Conservation (phyloP, 2,113 vertebrate species). For the Colistium nudipinnis region DNA sequence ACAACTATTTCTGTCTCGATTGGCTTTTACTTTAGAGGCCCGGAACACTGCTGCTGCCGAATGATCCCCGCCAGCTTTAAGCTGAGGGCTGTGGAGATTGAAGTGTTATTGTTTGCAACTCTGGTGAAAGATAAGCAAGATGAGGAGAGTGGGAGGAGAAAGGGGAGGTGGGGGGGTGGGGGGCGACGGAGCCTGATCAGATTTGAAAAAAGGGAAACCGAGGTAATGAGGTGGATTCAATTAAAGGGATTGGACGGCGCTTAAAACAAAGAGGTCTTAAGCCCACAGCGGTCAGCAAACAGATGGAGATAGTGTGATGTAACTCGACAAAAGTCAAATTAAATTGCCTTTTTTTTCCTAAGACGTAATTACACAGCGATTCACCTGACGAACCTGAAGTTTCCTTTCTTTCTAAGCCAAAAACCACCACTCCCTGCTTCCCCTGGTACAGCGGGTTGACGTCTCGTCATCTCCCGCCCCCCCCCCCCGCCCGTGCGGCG, state of each 20-base stretch:
- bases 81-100: slow-evolving; percentile 19
- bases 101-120: slow-evolving; percentile 28
- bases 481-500: slow-evolving; percentile 6
- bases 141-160: slow-evolving; percentile 36
- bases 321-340: slow-evolving; percentile 30
- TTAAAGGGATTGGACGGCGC: slow-evolving; percentile 45
- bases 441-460: slow-evolving; percentile 55
- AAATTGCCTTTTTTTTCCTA: background rate
- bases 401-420: slow-evolving; percentile 21
- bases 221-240: slow-evolving; percentile 60
- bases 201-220: slow-evolving; percentile 44
- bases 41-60: background rate
- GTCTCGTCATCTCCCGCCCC: slow-evolving; percentile 48
- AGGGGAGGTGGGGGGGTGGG: no score
- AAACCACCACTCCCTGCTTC: slow-evolving; percentile 31
- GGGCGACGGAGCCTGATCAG: slow-evolving; percentile 45
- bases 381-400: background rate
- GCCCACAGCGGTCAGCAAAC: slow-evolving; percentile 32
- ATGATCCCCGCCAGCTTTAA: slow-evolving; percentile 25
- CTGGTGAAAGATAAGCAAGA: slow-evolving; percentile 51
- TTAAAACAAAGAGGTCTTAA: slow-evolving; percentile 54
- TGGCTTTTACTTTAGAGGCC: slow-evolving; percentile 33
- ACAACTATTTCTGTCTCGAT: slow-evolving; percentile 38
- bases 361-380: background rate
- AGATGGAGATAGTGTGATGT: slow-evolving; percentile 14